Evolutionary conservation across 2,113 vertebrate species (phyloP), one percentile per base, ranked within the genome.

Genomic region (Dasyurus viverrinus): DNA sequence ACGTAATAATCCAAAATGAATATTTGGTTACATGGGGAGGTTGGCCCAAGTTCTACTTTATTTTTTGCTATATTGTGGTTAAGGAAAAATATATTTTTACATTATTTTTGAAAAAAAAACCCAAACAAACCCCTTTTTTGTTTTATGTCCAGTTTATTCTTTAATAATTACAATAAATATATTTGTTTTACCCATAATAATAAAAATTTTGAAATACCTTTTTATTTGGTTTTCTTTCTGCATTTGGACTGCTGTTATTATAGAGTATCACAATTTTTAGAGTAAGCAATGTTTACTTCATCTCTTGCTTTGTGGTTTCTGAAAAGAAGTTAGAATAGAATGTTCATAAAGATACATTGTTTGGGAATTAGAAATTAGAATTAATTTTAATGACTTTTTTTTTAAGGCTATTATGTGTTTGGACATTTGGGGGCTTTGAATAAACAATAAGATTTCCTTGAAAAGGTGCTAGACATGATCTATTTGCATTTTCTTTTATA

Each of bases 401-500:
- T 91, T 95, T 96, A 8, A 57, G 96, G 92, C 96, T 97, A 95
- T 98, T 98, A 97, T 97, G 98, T 98, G 98, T 98, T 98, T 98
- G 97, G 98, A 98, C 96, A 97, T 93, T 96, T 96, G 93, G 97
- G 97, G 97, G 98, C 94, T 94, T 98, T 98, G 97, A 98, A 96
- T 98, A 98, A 98, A 98, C 98, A 99, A 96, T 98, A 97, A 97
- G 92, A 93, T 98, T 97, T 98, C 97, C 76, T 92, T 98, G 95
- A 94, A 95, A 98, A 97, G 98, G 98, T 98, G 96, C 97, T 98
- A 98, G 98, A 98, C 95, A 95, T 98, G 98, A 98, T 98, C 98
- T 98, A 98, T 99, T 99, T 98, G 98, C 98, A 98, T 98, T 98
- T 99, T 98, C 98, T 98, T 98, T 99, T 98, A 98, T 98, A 98